These are phyloP conservation scores for Gryllus longicercus DNA, from an alignment of 2,888 invertebrate genomes.

Conservation along the genomic window DNA sequence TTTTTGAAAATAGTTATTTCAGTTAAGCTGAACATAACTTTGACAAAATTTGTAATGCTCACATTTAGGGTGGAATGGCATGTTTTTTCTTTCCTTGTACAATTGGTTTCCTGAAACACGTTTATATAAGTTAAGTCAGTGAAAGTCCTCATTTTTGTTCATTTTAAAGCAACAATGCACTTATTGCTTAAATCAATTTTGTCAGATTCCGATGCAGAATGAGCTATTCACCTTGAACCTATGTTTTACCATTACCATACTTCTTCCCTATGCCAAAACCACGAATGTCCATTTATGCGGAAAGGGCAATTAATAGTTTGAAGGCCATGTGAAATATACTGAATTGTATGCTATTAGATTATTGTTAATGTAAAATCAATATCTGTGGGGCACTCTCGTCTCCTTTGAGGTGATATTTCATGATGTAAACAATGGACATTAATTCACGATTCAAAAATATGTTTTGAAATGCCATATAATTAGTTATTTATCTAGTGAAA, in stretches of 20 bases:
- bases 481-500: not conserved
- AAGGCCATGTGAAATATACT: no score
- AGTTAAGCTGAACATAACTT: not conserved
- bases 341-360: no score
- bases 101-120: not conserved
- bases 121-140: not conserved
- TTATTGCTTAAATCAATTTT: no score
- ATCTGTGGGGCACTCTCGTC: not conserved
- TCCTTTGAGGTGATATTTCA: not conserved
- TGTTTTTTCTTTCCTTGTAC: not conserved
- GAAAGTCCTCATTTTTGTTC: not conserved
- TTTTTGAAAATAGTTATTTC: not conserved
- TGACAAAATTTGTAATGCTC: not conserved
- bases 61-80: not conserved
- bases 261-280: no score
- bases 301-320: no score
- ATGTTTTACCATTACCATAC: no score
- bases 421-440: no score
- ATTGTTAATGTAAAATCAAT: no score
- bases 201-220: no score
- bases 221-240: no score
- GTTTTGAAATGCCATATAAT: not conserved
- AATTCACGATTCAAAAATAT: not conserved
- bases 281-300: no score
- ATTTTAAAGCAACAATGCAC: not conserved